Evolutionary conservation across 2,888 invertebrate genomes (phyloP), one percentile per base, ranked within the genome.

Genomic region (Phortica magna): DNA sequence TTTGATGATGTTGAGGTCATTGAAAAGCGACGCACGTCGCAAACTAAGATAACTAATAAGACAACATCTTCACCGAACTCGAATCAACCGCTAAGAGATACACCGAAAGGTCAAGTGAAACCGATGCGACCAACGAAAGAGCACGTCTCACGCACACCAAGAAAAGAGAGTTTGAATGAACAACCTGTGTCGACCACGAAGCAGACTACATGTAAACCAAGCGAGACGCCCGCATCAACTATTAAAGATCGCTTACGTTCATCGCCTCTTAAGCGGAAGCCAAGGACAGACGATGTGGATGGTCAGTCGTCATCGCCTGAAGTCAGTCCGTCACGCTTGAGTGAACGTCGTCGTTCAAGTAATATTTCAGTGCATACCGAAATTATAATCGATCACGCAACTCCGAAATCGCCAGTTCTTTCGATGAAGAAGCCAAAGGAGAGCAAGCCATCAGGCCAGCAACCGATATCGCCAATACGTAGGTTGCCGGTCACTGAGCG

Each of bases 401-500:
- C 85, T 1, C 83, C 89, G 0, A 88, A 89, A 64, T 83, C 85
- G 0, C 84, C 85, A 0, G 41, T 73, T 39, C 71, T 10, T 73
- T 81, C 72, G 10, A 79, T 80, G 19, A 78, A 81, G 12, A 65
- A 80, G 41, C 43, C 74, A 57, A 9, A 80, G 76, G 57, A 77
- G 76, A 22, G 72, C 59, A 6, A 78, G 77, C 3, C 79, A 10
- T 42, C 22, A 0, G 39, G 41, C 9, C 43, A 14, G n/a, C 53
- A 73, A 12, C 57, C 79, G 39, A 12, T 79, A 55, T 77, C 80
- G 0, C 82, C 88, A 55, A 75, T 79, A 2, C 87, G 90, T 7
- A 92, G 89, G 74, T 41, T 88, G 57, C 89, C 90, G 0, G 93
- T 94, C 7, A 89, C 89, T 2, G 92, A 91, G 76, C 88, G 92